Percentiles rank a stretch among this genome's conserved stretches.
Conservation (phyloP, 2,113 vertebrate genomes). For the Trogon surrucura region DNA sequence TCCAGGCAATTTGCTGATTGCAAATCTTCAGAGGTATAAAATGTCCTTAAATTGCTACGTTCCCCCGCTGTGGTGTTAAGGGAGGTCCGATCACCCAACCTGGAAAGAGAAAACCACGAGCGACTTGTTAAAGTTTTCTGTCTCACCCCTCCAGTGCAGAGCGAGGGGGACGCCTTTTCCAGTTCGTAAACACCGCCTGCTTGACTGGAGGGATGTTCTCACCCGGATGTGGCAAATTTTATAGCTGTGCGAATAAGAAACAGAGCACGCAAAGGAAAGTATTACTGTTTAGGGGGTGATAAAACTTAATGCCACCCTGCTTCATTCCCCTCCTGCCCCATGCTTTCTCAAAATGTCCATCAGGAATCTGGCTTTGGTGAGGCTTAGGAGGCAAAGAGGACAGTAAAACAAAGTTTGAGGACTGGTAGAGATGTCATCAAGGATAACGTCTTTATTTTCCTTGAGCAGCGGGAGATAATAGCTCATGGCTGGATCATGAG, state of each 20-base stretch:
- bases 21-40: constrained; percentile 55
- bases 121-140: neutral
- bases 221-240: constrained; percentile 19
- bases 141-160: neutral
- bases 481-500: neutral
- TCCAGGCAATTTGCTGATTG: constrained; percentile 48
- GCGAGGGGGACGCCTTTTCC: neutral
- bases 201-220: constrained; percentile 16
- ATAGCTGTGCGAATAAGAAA: constrained; percentile 17
- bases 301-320: constrained; percentile 42
- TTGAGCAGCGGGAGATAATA: neutral
- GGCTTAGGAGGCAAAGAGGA: neutral
- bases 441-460: neutral
- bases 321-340: neutral
- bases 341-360: neutral
- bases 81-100: neutral
- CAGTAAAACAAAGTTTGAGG: neutral
- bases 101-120: constrained; percentile 55
- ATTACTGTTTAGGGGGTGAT: constrained; percentile 5
- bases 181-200: constrained; percentile 13
- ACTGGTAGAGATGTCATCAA: neutral
- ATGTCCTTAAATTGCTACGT: neutral
- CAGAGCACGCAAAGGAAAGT: constrained; percentile 54
- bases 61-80: neutral
- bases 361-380: neutral